Evolutionary conservation across 1,140 invertebrate genomes (phyloP), one percentile per base, ranked within the genome.

Genomic region (Drosophila novamexicana): DNA sequence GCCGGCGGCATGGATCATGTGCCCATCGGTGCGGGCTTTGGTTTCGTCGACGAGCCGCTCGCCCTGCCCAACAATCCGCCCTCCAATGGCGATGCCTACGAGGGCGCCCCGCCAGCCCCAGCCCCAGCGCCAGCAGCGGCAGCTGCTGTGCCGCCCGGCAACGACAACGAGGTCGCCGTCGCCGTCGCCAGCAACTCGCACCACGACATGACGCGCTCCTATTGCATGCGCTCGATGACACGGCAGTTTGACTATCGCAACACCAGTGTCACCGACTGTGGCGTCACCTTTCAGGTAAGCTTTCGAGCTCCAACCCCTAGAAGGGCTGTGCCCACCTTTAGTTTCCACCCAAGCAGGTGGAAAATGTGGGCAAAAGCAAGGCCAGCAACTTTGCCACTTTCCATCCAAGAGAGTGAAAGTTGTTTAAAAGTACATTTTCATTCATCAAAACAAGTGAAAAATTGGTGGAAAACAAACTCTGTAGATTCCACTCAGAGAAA

Each of bases 221-320:
- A 95, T 85, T 96, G 96, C 84, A 93, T 94, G 64, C 93, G 96
- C 50, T 93, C 94, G 39, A 92, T 96, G 9, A 86, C 94, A 34
- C 93, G 94, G 50, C 93, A 95, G 81, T 95, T 94, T 1, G 95
- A 96, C 79, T 95, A 95, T 75, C 92, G 95, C 62, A 96, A 97
- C 84, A 94, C 94, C 1, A 95, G 95, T 64, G 95, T 95, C 9
- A 93, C 96, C 22, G 96, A 97, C 85, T 96, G 95, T 77, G 95
- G 95, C 10, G 93, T 96, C 6, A 96, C 95, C 2, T 97, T 97
- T 83, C 83, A 88, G 58, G 71, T 74, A 16, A 32, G 18, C 42
- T 6, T 4, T 18, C 18, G 18, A 18, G 1, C 18, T 18, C 18
- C 18, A 18, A 18, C 1, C 1, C 18, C 18, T 18, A 18, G 18